phyloP scores from a whole-genome alignment of 2,888 invertebrate genomes.

The Rhogogaster chlorosoma region DNA sequence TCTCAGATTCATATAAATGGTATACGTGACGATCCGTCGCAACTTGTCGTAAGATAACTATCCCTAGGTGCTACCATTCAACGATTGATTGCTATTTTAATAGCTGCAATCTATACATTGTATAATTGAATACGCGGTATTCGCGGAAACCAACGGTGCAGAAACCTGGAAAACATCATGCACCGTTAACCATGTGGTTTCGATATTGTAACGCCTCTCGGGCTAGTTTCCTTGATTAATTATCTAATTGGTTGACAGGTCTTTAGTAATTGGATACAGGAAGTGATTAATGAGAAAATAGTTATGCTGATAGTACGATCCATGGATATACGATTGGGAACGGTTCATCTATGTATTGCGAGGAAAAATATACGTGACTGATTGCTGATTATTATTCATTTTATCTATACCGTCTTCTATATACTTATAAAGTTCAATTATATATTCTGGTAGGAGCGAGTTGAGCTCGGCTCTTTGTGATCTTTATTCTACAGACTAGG shows the following conservation, averaged over 20 bases:
- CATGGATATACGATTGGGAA: background rate
- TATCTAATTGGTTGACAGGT: background rate
- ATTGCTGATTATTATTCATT: conserved; percentile 9
- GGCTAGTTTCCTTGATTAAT: background rate
- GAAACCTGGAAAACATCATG: background rate
- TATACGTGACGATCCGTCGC: background rate
- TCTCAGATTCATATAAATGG: background rate
- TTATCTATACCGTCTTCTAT: background rate
- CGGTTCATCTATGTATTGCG: background rate
- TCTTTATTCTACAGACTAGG: background rate
- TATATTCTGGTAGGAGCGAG: background rate
- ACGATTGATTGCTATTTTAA: background rate
- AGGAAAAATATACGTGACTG: background rate
- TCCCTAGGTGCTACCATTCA: background rate
- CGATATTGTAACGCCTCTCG: background rate
- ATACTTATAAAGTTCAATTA: background rate
- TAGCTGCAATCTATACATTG: background rate
- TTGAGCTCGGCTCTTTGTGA: conserved; percentile 2
- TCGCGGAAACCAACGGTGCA: background rate
- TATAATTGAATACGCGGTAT: background rate
- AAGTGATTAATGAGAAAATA: background rate
- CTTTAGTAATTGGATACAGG: background rate
- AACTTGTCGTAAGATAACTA: background rate
- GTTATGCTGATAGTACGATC: background rate
- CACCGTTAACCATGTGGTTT: background rate